These are phyloP conservation scores for Agrochola litura DNA, from an alignment of 2,888 invertebrate species.

Conservation along the genomic window DNA sequence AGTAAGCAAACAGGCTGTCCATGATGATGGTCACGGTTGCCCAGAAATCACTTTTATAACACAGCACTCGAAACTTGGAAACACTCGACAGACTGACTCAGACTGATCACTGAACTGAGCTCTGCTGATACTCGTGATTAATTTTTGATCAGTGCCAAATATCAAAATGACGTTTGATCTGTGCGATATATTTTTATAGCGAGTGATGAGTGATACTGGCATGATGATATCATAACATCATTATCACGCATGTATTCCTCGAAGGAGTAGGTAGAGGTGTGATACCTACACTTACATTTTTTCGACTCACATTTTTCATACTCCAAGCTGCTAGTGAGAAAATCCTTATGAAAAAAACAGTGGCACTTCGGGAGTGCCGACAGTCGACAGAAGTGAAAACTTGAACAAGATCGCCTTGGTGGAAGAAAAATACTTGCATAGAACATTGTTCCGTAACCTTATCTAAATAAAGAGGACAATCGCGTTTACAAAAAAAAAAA, in stretches of 20 bases:
- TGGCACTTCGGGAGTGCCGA: no score
- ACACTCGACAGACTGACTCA: constrained; percentile 6
- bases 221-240: constrained; percentile 23
- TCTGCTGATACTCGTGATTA: constrained; percentile 9
- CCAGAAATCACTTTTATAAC: constrained; percentile 29
- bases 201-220: constrained; percentile 36
- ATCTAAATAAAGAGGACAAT: no score
- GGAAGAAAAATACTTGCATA: no score
- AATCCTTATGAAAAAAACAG: neutral
- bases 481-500: no score
- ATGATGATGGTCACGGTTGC: constrained; percentile 10
- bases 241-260: neutral
- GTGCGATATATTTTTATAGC: constrained; percentile 33
- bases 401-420: no score
- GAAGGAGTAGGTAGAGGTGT: neutral
- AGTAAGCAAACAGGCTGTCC: constrained; percentile 41
- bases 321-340: neutral
- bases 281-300: no score
- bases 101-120: constrained; percentile 1
- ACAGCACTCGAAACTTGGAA: constrained; percentile 34
- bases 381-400: no score
- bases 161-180: constrained; percentile 29
- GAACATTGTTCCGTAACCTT: no score
- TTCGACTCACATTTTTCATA: neutral
- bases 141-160: constrained; percentile 47